These are phyloP conservation scores for Sapayoa aenigma DNA, from an alignment of 2,113 vertebrate species.

Conservation along the genomic window DNA sequence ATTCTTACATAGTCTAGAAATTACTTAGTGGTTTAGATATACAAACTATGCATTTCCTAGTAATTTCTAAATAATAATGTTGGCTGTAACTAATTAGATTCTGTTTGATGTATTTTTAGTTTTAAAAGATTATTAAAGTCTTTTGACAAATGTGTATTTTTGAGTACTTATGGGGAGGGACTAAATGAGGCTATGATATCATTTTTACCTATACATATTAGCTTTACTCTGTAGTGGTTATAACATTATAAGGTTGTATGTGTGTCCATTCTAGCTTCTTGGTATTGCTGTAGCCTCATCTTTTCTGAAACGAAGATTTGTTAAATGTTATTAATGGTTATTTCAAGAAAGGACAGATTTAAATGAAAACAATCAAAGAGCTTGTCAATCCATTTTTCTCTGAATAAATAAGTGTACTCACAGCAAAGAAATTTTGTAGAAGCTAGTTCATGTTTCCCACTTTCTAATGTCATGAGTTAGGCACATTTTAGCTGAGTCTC, in stretches of 20 bases:
- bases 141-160: neutral
- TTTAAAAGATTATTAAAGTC: neutral
- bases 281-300: neutral
- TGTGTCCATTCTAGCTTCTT: neutral
- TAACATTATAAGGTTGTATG: neutral
- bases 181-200: neutral
- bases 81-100: neutral
- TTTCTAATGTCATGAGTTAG: neutral
- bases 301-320: neutral
- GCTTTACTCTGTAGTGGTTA: neutral
- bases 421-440: neutral
- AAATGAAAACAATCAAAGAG: neutral
- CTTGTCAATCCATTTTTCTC: neutral
- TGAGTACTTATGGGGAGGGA: neutral
- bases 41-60: neutral
- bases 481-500: neutral
- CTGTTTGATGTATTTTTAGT: neutral
- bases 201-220: neutral
- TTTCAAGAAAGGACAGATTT: neutral
- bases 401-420: neutral
- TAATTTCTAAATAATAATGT: neutral
- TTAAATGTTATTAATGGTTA: neutral
- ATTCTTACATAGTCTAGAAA: neutral
- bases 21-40: neutral
- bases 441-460: neutral